These are phyloP conservation scores for Elysia chlorotica DNA, from an alignment of 1,140 invertebrate species.

Conservation along the genomic window DNA sequence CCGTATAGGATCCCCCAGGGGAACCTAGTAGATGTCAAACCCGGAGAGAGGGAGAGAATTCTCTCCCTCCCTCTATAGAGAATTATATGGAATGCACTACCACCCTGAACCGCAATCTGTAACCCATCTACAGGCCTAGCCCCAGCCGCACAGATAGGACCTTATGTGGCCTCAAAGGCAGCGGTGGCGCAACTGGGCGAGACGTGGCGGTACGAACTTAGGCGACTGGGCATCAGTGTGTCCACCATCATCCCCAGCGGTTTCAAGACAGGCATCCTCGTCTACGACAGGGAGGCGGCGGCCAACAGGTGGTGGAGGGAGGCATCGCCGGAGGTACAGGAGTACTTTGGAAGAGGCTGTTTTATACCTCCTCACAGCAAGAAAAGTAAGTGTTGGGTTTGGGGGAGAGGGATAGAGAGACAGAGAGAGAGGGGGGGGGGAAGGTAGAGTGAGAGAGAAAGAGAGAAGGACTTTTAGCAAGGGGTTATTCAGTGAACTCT, in stretches of 20 bases:
- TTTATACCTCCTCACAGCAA: conserved; percentile 43
- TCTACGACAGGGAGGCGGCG: conserved; percentile 39
- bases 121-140: conserved; percentile 50
- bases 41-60: too few species aligned
- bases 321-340: conserved; percentile 38
- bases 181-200: conserved; percentile 47
- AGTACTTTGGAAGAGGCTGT: conserved; percentile 45
- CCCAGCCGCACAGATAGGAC: conserved; percentile 42
- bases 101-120: too few species aligned
- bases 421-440: not conserved
- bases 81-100: too few species aligned
- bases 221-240: conserved; percentile 45
- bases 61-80: too few species aligned
- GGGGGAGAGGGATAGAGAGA: not conserved
- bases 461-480: too few species aligned
- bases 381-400: conserved; percentile 33
- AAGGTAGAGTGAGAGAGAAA: too few species aligned
- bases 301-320: conserved; percentile 48
- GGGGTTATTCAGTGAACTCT: too few species aligned
- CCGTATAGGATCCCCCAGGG: too few species aligned
- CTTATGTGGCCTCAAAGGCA: conserved; percentile 54
- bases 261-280: conserved; percentile 52
- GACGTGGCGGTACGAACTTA: conserved; percentile 42
- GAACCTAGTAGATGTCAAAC: too few species aligned
- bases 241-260: conserved; percentile 54